Percentiles rank a stretch among this genome's conserved stretches.
Conservation (phyloP, 1,140 invertebrate genomes). For the Charaxes varanes region DNA sequence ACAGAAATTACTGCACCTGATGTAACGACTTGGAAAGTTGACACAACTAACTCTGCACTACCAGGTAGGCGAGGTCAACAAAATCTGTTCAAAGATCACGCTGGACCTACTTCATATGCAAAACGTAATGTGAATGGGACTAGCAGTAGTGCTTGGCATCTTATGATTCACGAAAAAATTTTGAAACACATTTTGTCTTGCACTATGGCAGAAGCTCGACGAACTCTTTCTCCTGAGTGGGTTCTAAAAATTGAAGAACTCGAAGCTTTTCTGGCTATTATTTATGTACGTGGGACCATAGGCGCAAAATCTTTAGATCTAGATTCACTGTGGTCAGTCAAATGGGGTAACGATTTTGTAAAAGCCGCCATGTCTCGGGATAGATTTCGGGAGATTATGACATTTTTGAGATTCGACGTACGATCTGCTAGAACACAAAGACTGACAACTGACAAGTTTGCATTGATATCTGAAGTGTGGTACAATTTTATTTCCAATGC, state of each 20-base stretch:
- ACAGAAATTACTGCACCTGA: neutral
- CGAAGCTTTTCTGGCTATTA: neutral
- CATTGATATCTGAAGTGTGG: conserved; percentile 43
- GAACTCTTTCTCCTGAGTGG: neutral
- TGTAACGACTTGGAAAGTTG: conserved; percentile 1
- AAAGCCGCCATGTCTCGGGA: conserved; percentile 32
- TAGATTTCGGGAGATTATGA: conserved; percentile 40
- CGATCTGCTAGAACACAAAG: conserved; percentile 28
- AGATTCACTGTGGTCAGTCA: conserved; percentile 12
- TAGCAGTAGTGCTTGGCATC: neutral
- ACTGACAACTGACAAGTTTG: conserved; percentile 43
- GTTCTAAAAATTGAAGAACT: neutral
- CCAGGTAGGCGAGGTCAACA: neutral
- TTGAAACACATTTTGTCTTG: conserved; percentile 1
- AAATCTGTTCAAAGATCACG: conserved; percentile 3
- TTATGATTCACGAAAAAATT: neutral
- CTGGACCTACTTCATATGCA: conserved; percentile 1
- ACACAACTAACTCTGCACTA: neutral
- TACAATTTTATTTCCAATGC: too few relatives aligned
- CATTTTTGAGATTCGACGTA: conserved; percentile 41
- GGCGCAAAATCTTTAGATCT: conserved; percentile 1
- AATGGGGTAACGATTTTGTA: conserved; percentile 24
- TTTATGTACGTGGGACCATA: conserved; percentile 1
- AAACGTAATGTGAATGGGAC: conserved; percentile 1
- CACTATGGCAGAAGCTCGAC: conserved; percentile 3